Percentiles rank a stretch among this genome's conserved stretches.
phyloP scores from a whole-genome alignment of 2,888 invertebrate genomes.

The Hyppa rectilinea region DNA sequence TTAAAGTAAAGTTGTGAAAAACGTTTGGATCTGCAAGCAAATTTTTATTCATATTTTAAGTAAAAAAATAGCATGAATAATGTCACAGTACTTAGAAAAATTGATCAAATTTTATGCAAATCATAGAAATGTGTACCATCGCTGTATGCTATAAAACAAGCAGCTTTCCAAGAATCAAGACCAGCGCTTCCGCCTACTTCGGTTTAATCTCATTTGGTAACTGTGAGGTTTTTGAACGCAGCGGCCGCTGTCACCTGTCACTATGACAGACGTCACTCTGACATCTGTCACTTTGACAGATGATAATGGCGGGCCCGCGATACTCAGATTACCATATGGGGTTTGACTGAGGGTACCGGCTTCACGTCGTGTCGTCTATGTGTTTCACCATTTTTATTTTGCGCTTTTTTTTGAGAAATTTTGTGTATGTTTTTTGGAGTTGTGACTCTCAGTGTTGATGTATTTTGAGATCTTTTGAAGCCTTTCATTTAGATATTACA shows the following conservation, averaged over 20 bases:
- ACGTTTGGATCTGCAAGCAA: too few relatives aligned
- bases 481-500: background rate
- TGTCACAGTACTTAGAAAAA: background rate
- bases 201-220: constrained; percentile 99
- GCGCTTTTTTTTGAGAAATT: constrained; percentile 66
- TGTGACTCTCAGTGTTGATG: constrained; percentile 36
- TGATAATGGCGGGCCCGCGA: constrained; percentile 67
- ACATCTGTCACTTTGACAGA: constrained; percentile 70
- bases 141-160: constrained; percentile 17
- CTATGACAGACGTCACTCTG: constrained; percentile 68
- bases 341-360: constrained; percentile 92
- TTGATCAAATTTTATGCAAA: too few relatives aligned
- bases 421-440: constrained; percentile 54
- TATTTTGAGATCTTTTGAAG: background rate
- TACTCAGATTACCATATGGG: constrained; percentile 97
- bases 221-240: constrained; percentile 94
- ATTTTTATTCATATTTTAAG: too few relatives aligned
- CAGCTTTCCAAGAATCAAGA: constrained; percentile 59
- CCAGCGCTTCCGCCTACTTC: constrained; percentile 89
- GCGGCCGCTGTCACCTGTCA: constrained; percentile 73
- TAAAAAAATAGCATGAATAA: too few relatives aligned
- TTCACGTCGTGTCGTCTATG: constrained; percentile 89
- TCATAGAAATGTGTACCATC: constrained; percentile 10
- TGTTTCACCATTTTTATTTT: constrained; percentile 76
- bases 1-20: too few relatives aligned